phyloP scores from a whole-genome alignment of 2,113 vertebrate genomes.

The Cisticola juncidis region DNA sequence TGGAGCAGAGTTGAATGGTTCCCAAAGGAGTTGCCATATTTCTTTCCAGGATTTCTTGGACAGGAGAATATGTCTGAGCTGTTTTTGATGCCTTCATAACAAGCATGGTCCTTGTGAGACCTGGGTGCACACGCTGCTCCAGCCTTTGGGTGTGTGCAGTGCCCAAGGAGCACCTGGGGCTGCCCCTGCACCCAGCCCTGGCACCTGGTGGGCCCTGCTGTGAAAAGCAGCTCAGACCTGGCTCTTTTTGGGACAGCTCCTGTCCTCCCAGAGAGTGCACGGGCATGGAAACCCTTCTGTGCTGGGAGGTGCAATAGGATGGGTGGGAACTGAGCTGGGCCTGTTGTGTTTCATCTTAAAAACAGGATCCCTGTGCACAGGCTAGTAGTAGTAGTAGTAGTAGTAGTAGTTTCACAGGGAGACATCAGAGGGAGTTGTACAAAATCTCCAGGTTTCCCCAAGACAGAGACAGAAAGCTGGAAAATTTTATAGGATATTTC shows the following conservation, averaged over 20 bases:
- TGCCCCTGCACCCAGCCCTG: neutral
- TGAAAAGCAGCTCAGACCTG: too few species aligned
- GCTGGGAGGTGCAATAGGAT: neutral
- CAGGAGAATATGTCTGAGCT: neutral
- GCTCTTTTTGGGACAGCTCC: neutral
- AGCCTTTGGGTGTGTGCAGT: accelerated
- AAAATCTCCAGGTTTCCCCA: neutral
- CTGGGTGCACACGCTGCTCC: neutral
- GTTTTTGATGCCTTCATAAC: slow-evolving; percentile 5
- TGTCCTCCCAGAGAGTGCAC: neutral
- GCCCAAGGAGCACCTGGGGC: neutral
- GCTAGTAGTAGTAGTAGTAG: too few species aligned
- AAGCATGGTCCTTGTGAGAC: neutral
- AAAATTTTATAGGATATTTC: neutral
- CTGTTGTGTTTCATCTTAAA: neutral
- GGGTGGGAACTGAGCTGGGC: neutral
- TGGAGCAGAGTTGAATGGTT: slow-evolving; percentile 13
- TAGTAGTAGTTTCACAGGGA: too few species aligned
- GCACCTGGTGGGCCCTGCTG: too few species aligned
- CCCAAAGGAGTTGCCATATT: slow-evolving; percentile 42
- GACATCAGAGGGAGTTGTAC: neutral
- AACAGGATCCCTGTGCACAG: neutral
- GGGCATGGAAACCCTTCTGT: neutral
- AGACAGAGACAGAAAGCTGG: neutral
- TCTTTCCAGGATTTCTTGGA: slow-evolving; percentile 57